phyloP scores from a whole-genome alignment of 2,797 vertebrate genomes.

The Notamacropus eugenii region DNA sequence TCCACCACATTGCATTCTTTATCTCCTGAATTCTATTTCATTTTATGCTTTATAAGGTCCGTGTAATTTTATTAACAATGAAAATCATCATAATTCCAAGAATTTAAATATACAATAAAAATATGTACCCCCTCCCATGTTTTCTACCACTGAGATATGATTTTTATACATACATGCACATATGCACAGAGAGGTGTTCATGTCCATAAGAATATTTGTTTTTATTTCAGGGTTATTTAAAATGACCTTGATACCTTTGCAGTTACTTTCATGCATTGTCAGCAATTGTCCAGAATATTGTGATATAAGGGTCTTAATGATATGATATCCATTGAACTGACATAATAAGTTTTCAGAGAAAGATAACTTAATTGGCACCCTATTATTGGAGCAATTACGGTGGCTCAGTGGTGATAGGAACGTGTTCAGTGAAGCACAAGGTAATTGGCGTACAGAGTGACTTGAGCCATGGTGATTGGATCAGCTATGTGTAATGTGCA shows the following conservation, averaged over 20 bases:
- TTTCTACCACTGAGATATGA: neutral
- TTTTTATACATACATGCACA: conserved; percentile 19
- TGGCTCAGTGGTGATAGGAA: conserved; percentile 70
- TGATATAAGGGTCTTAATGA: conserved; percentile 75
- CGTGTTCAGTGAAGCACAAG: conserved; percentile 12
- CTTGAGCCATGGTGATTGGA: conserved; percentile 59
- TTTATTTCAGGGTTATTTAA: conserved; percentile 47
- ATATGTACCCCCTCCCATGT: neutral
- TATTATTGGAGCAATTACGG: conserved; percentile 75
- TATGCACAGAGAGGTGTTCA: neutral
- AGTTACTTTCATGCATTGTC: conserved; percentile 64
- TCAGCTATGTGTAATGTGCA: conserved; percentile 67
- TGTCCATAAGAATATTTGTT: neutral
- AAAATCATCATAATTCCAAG: neutral
- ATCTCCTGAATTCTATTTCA: conserved; percentile 15
- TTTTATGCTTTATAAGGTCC: conserved; percentile 30
- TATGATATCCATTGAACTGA: conserved; percentile 74
- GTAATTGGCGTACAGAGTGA: conserved; percentile 73
- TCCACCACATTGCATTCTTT: neutral
- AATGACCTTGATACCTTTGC: conserved; percentile 61
- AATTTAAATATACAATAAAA: neutral
- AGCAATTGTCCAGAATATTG: conserved; percentile 42
- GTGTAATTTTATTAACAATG: neutral
- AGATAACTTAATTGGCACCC: conserved; percentile 80
- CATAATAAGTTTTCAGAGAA: conserved; percentile 76